These are phyloP conservation scores for Tragelaphus buxtoni DNA, from an alignment of 2,113 vertebrate species.

Conservation along the genomic window DNA sequence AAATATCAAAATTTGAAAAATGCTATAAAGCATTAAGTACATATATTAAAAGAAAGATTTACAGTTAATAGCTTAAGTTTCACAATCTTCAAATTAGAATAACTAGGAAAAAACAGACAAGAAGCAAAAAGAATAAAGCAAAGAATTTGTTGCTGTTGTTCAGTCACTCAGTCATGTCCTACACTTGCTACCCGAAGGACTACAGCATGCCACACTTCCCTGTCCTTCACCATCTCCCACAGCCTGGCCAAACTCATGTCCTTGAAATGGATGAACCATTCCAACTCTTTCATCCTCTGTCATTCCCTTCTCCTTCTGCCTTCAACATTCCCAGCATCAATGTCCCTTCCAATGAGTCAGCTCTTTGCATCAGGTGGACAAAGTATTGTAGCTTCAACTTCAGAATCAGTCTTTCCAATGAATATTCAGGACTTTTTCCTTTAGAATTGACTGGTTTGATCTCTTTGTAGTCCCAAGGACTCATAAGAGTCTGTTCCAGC, in stretches of 20 bases:
- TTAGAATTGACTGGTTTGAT: not conserved
- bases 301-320: not conserved
- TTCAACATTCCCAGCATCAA: not conserved
- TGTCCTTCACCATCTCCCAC: not conserved
- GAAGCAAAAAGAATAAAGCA: not conserved
- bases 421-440: not conserved
- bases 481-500: not conserved
- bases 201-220: not conserved
- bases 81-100: not conserved
- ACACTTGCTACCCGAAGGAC: fast-evolving
- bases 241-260: not conserved
- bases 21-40: not conserved
- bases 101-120: not conserved
- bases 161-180: not conserved
- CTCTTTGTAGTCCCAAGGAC: not conserved
- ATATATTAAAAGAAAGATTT: not conserved
- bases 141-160: not conserved
- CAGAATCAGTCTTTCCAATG: not conserved
- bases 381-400: not conserved
- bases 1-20: not conserved
- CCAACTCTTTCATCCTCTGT: not conserved
- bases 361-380: not conserved
- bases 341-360: not conserved
- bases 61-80: not conserved
- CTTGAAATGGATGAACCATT: not conserved